Base-by-base conservation (phyloP, 2,888 invertebrate species). In the Xylophagus ater region DNA sequence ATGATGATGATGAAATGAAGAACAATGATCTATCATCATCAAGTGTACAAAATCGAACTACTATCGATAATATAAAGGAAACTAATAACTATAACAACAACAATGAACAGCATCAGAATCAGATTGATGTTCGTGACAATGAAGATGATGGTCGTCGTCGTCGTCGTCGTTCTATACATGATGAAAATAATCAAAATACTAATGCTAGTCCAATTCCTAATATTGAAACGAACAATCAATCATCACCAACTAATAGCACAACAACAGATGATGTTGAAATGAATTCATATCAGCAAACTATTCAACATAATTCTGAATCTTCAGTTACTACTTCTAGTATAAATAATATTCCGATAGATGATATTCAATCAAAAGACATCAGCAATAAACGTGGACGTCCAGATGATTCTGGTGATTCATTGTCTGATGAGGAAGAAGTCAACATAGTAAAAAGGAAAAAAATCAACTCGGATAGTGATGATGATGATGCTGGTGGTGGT, bases 1-100 rank as follows among this genome's bases (percentile, higher is more conserved):
- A 43, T 47, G 54, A 49, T 7, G 47, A 50, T 25, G 47, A 40
- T 24, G 36, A 18, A 7, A 25, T 3, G 8, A 28, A 6, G 9
- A 39, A 37, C 30, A 32, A 40, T 30, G 14, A 28, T 15, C 4
- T 14, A n/a, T n/a, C n/a, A n/a, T n/a, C n/a, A n/a, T n/a, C n/a
- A n/a, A n/a, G n/a, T n/a, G n/a, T n/a, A n/a, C n/a, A n/a, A n/a
- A n/a, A n/a, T n/a, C n/a, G n/a, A n/a, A n/a, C n/a, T n/a, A n/a
- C n/a, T n/a, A 9, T 9, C n/a, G 13, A 12, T 19, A 4, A 31
- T 12, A 19, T 6, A 4, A n/a, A 18, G 4, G 15, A 17, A n/a
- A 7, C 17, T 9, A 10, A 40, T 12, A 21, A 18, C 19, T 12
- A 24, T 28, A 23, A 24, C 17, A n/a, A 18, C 17, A 13, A n/a